phyloP scores from a whole-genome alignment of 2,113 vertebrate genomes.

The Nycticorax nycticorax region DNA sequence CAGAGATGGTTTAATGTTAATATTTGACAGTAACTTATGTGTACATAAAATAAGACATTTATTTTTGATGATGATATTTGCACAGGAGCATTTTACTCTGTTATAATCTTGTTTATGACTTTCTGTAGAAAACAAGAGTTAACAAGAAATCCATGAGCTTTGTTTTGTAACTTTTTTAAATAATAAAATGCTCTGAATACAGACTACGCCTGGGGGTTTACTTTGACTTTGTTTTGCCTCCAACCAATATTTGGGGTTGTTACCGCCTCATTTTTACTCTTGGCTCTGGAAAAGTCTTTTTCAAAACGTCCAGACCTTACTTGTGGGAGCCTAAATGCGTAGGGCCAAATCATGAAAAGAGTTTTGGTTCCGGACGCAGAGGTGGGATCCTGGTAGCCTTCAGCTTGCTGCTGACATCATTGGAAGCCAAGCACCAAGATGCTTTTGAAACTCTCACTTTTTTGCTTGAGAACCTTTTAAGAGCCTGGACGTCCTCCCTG shows the following conservation, averaged over 20 bases:
- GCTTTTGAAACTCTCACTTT: neutral
- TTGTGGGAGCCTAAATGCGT: neutral
- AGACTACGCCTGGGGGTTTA: neutral
- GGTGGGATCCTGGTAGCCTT: neutral
- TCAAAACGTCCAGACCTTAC: neutral
- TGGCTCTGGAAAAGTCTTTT: neutral
- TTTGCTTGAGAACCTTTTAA: neutral
- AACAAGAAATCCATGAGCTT: neutral
- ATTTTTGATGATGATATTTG: neutral
- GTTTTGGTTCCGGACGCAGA: neutral
- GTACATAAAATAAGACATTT: neutral
- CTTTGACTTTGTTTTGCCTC: neutral
- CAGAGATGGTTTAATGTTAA: neutral
- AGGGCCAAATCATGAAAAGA: neutral
- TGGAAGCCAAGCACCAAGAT: neutral
- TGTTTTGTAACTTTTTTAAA: neutral
- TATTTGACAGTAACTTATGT: slow-evolving; percentile 52
- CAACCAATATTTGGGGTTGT: neutral
- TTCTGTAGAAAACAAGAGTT: neutral
- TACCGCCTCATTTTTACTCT: neutral
- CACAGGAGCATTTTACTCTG: neutral
- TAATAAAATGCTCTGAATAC: slow-evolving; percentile 7
- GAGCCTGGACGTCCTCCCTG: neutral
- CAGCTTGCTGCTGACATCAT: neutral
- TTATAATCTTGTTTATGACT: neutral